Conservation (phyloP, 1,140 invertebrate species). For the Brachionus plicatilis region DNA sequence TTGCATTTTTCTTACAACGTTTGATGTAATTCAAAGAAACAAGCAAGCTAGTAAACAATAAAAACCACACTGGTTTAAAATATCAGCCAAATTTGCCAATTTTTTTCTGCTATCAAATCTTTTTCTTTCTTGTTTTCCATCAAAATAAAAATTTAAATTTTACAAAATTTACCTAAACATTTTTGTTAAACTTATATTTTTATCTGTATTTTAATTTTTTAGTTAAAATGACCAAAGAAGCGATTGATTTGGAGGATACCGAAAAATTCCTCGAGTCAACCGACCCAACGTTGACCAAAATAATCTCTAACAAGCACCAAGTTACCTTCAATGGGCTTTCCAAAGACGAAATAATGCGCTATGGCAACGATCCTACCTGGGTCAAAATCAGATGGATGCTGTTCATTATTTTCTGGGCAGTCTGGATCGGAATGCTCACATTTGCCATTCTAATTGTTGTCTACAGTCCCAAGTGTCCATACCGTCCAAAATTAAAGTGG, state of each 20-base stretch:
- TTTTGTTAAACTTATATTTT: no score
- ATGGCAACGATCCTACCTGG: slow-evolving; percentile 19
- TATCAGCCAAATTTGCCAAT: background rate
- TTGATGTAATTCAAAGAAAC: no score
- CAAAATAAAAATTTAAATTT: background rate
- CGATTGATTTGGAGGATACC: background rate
- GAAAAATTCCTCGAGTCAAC: background rate
- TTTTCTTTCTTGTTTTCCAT: background rate
- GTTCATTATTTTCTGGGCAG: background rate
- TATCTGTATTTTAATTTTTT: background rate
- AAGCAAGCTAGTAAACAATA: no score
- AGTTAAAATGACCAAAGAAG: background rate
- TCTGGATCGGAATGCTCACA: background rate
- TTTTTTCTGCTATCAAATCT: no score
- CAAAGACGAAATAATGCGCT: slow-evolving; percentile 20
- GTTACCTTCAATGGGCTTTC: slow-evolving; percentile 17
- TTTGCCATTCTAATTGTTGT: slow-evolving; percentile 28
- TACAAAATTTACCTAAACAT: no score
- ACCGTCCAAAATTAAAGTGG: slow-evolving; percentile 8
- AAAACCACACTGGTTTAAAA: no score
- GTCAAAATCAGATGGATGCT: slow-evolving; percentile 32
- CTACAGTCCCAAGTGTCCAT: background rate
- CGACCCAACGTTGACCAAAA: background rate
- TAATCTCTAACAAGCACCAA: background rate
- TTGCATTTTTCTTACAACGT: background rate